Evolutionary conservation across 2,797 vertebrate species (phyloP), one percentile per base, ranked within the genome.

Genomic region (Crotalus adamanteus): DNA sequence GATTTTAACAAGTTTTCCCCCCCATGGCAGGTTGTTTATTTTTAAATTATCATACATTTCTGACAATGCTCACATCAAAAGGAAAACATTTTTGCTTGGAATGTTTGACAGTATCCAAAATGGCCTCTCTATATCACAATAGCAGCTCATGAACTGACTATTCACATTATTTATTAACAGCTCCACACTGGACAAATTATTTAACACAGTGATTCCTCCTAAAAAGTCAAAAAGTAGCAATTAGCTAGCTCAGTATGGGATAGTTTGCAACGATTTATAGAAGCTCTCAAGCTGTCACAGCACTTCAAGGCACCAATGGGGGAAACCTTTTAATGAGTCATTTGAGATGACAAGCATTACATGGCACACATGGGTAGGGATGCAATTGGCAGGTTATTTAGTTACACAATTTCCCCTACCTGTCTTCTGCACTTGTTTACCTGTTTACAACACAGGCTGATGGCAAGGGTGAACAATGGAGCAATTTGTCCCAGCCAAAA

Each of bases 211-310:
- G 98, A 99, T 53, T 53, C 51, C 98, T 98, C 98, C 97, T 97
- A 98, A 98, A 97, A 98, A 99, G 98, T 98, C 99, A 99, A 99
- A 99, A 99, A 99, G 99, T 98, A 98, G 98, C 98, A 99, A 99
- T 99, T 99, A 99, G 98, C 98, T 98, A 98, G 98, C 98, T 92
- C 98, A 97, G 98, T 98, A 98, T 98, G 98, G 97, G 98, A 97
- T 98, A 11, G 97, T 97, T 98, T 96, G 96, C 97, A 97, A 98
- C 98, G 98, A 99, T 99, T 99, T 99, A 99, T 99, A 98, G 98
- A 98, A 96, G 96, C 97, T 98, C 98, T 98, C 97, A 97, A 98
- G 97, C 98, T 98, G 97, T 97, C 98, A 97, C 97, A 96, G 97
- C 96, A 98, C 98, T 99, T 99, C 98, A 99, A 98, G 99, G 98